These are phyloP conservation scores for Lithophane socia DNA, from an alignment of 2,888 invertebrate species.

Conservation along the genomic window DNA sequence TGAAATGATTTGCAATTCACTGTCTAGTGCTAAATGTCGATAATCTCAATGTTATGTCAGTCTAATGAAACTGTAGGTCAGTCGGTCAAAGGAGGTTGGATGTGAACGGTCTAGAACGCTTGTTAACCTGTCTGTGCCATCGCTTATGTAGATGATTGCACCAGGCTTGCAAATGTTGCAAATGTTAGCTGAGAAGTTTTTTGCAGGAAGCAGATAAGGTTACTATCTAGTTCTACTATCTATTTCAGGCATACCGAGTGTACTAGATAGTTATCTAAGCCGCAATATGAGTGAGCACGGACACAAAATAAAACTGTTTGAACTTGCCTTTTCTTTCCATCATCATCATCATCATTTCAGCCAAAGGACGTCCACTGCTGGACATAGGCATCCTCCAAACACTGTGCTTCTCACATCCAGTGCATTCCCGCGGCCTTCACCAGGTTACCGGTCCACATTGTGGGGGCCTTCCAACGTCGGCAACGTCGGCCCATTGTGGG, in stretches of 20 bases:
- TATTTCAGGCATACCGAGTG: neutral
- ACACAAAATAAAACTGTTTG: no score
- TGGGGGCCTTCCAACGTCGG: no score
- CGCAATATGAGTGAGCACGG: neutral
- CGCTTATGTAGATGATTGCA: conserved; percentile 13
- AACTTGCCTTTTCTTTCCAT: neutral
- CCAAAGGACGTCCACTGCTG: no score
- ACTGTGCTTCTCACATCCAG: no score
- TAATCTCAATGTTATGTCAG: conserved; percentile 21
- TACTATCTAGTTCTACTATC: neutral
- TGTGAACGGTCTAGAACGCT: conserved; percentile 21
- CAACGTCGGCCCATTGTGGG: no score
- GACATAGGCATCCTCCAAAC: no score
- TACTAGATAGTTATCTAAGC: neutral
- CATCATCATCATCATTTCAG: no score
- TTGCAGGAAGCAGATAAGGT: neutral
- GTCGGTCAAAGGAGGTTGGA: conserved; percentile 51
- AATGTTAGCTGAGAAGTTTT: neutral
- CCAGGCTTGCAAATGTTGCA: neutral
- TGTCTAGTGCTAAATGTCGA: conserved; percentile 33
- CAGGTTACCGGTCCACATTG: no score
- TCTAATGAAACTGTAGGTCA: conserved; percentile 56
- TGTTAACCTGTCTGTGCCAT: conserved; percentile 28
- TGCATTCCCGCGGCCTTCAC: no score
- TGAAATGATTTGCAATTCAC: conserved; percentile 25